phyloP scores from a whole-genome alignment of 1,140 invertebrate species.

The Amphibalanus amphitrite region DNA sequence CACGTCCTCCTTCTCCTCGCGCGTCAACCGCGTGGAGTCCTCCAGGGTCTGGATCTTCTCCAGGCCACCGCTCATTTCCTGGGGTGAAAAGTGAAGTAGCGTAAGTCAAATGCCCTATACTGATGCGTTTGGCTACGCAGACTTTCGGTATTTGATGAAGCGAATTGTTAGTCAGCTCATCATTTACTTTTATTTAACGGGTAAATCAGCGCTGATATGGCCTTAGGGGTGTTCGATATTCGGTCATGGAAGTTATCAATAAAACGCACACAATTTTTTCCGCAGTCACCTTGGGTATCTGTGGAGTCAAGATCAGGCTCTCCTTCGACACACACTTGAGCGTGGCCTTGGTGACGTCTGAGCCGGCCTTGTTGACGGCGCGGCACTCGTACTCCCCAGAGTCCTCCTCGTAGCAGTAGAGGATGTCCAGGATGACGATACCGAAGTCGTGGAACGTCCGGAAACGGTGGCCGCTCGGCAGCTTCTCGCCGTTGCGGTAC shows the following conservation, averaged over 20 bases:
- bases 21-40: constrained; percentile 37
- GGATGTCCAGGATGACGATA: constrained; percentile 89
- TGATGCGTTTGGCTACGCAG: too few species aligned
- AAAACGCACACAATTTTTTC: too few species aligned
- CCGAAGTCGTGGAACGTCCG: too few species aligned
- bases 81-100: too few species aligned
- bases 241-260: too few species aligned
- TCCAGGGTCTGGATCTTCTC: constrained; percentile 85
- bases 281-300: constrained; percentile 48
- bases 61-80: constrained; percentile 72
- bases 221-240: too few species aligned
- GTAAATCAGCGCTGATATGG: too few species aligned
- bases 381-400: too few species aligned
- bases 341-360: constrained; percentile 65
- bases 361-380: constrained; percentile 76
- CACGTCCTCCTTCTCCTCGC: constrained; percentile 50
- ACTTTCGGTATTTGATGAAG: too few species aligned
- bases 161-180: too few species aligned
- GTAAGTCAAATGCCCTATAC: too few species aligned
- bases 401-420: constrained; percentile 94
- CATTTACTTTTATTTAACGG: too few species aligned
- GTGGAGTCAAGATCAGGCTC: constrained; percentile 83
- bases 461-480: constrained; percentile 81
- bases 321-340: constrained; percentile 75
- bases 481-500: constrained; percentile 83